Base-by-base conservation (phyloP, 2,888 invertebrate species). In the Phragmatobia fuliginosa region DNA sequence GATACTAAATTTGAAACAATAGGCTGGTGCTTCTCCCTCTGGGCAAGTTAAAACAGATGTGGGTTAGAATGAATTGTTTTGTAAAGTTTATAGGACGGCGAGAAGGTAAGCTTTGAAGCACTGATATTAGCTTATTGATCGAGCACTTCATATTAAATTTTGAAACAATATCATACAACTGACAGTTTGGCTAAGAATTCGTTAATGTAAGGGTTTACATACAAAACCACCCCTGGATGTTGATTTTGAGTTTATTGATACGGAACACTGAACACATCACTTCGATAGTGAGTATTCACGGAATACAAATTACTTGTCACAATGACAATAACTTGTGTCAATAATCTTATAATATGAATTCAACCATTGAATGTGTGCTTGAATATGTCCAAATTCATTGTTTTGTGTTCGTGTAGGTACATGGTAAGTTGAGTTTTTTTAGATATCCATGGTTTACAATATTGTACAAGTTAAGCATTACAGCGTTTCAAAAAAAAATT, bases 31-130 rank as follows among this genome's bases (percentile, higher is more conserved):
- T 66, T 32, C 45, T 60, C 66, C 66, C 59, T 41, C 41, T 60
- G 59, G 41, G 59, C 41, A 66, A 66, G 66, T 66, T 66, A 60
- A 66, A 66, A 64, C 59, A 60, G 59, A 60, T 66, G 59, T 59
- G 59, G 66, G 66, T 60, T 59, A 66, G 25, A 65, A 66, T 66
- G 45, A 66, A 66, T 66, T 66, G 59, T 66, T 60, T 45, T 60
- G 45, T 45, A 25, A 38, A 60, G 16, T 66, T 16, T 60, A 18
- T 25, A 60, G 59, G 2, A 56, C 56, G 33, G 32, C 49, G 31
- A 59, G 66, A 33, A 36, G 31, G 41, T 45, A 60, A n/a, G 59
- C 60, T 66, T 38, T 32, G 59, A 31, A 38, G 32, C 28, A 41
- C 38, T 32, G 33, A 33, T 60, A 60, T 41, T 32, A 60, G 41